These are phyloP conservation scores for Leistus spinibarbis DNA, from an alignment of 2,888 invertebrate species.

Conservation along the genomic window DNA sequence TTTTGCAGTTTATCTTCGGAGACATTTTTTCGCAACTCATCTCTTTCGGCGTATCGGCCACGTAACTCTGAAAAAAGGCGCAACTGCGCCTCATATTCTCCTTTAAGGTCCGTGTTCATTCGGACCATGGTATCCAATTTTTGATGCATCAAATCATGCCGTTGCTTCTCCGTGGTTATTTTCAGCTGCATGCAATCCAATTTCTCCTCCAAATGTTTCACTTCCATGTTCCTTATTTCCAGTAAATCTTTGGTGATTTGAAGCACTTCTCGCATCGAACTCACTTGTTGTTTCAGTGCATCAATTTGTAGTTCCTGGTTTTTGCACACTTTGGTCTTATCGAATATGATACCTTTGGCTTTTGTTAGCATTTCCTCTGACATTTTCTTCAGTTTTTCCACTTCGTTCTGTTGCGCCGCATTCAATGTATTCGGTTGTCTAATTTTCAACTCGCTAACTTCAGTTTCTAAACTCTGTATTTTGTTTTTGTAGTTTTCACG, in stretches of 20 bases:
- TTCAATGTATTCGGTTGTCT: slow-evolving; percentile 46
- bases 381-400: slow-evolving; percentile 55
- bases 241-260: slow-evolving; percentile 79
- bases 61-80: slow-evolving; percentile 68
- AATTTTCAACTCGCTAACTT: slow-evolving; percentile 49
- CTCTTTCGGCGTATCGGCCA: slow-evolving; percentile 53
- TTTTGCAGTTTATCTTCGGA: background rate
- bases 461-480: slow-evolving; percentile 50
- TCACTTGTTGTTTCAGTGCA: slow-evolving; percentile 72
- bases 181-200: slow-evolving; percentile 72
- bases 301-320: slow-evolving; percentile 81
- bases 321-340: slow-evolving; percentile 76
- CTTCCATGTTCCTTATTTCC: slow-evolving; percentile 78
- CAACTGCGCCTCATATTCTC: slow-evolving; percentile 79
- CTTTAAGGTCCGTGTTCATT: slow-evolving; percentile 76
- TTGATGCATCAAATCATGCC: slow-evolving; percentile 70
- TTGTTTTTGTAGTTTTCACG: slow-evolving; percentile 60
- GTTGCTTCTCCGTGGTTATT: slow-evolving; percentile 74
- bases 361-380: slow-evolving; percentile 64
- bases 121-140: slow-evolving; percentile 74
- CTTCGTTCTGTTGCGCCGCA: slow-evolving; percentile 49
- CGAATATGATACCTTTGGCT: slow-evolving; percentile 74
- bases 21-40: slow-evolving; percentile 41
- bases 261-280: slow-evolving; percentile 81
- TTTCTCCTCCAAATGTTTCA: slow-evolving; percentile 74